Evolutionary conservation across 2,113 vertebrate species (phyloP).

Genomic region (Spea bombifrons): DNA sequence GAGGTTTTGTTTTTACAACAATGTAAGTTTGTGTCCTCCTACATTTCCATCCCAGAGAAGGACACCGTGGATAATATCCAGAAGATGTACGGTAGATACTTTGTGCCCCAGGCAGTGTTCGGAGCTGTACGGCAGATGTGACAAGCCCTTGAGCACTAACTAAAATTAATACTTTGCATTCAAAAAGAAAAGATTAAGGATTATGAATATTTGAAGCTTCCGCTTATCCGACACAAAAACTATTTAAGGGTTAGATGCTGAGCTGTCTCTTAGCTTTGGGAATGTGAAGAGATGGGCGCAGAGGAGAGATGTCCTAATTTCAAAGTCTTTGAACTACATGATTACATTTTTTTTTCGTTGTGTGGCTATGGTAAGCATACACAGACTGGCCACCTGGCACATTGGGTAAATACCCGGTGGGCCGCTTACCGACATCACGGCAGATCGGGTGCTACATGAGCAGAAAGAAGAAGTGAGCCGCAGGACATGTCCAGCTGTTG

Average conservation of each 20-base stretch:
- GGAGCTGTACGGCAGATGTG: conserved; percentile 17
- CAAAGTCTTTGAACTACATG: conserved; percentile 6
- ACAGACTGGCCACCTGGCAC: too few relatives aligned
- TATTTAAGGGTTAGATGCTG: conserved; percentile 32
- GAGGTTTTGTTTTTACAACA: neutral
- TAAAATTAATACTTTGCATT: conserved; percentile 44
- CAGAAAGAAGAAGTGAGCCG: too few relatives aligned
- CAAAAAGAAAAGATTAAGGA: conserved; percentile 46
- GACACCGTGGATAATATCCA: conserved; percentile 26
- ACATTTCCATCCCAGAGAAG: conserved; percentile 15
- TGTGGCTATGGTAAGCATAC: neutral
- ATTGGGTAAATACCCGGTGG: too few relatives aligned
- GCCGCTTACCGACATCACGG: too few relatives aligned
- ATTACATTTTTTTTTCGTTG: conserved; percentile 6
- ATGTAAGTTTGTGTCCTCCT: neutral
- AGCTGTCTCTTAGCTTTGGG: conserved; percentile 3
- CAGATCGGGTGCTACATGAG: too few relatives aligned
- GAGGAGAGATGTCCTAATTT: conserved; percentile 28
- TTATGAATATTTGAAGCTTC: conserved; percentile 46
- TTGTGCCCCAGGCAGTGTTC: conserved; percentile 35
- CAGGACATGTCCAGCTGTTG: too few relatives aligned
- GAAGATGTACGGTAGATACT: conserved; percentile 25
- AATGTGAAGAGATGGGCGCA: conserved; percentile 8
- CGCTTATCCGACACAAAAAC: conserved; percentile 41
- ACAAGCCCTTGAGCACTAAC: conserved; percentile 36